Evolutionary conservation across 1,140 invertebrate species (phyloP).

Genomic region (Helicoverpa zea): DNA sequence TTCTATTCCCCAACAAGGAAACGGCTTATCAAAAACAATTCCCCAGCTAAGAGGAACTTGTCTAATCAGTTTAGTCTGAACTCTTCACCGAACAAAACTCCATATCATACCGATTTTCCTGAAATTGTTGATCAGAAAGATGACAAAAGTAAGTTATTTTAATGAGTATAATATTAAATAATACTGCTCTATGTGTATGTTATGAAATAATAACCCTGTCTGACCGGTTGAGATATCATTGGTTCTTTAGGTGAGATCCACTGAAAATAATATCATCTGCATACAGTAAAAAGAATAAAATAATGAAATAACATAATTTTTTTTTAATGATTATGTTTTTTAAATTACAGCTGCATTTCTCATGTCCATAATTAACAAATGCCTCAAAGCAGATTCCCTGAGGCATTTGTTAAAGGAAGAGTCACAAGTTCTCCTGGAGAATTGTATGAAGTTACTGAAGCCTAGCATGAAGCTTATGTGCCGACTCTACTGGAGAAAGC

Average conservation of each 20-base stretch:
- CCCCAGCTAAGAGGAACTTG: constrained; percentile 53
- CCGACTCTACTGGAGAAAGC: constrained; percentile 72
- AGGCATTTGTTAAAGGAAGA: constrained; percentile 59
- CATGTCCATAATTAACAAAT: constrained; percentile 67
- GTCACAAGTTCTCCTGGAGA: constrained; percentile 59
- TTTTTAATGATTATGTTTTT: constrained; percentile 34
- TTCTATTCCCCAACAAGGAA: constrained; percentile 76
- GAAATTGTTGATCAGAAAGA: background rate
- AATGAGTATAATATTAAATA: no score
- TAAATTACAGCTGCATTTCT: constrained; percentile 70
- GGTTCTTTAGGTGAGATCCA: no score
- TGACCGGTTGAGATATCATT: no score
- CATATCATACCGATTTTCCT: background rate
- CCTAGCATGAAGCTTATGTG: constrained; percentile 69
- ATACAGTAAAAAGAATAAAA: background rate
- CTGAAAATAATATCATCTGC: no score
- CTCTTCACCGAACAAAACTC: background rate
- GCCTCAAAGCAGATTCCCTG: constrained; percentile 59
- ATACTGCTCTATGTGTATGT: no score
- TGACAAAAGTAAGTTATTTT: constrained; percentile 12
- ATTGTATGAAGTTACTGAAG: constrained; percentile 55
- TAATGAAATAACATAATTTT: background rate
- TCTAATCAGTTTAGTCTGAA: background rate
- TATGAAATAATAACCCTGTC: no score
- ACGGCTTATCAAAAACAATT: constrained; percentile 53